These are phyloP conservation scores for Diglossa cyanea DNA, from an alignment of 2,797 vertebrate species.

Conservation along the genomic window DNA sequence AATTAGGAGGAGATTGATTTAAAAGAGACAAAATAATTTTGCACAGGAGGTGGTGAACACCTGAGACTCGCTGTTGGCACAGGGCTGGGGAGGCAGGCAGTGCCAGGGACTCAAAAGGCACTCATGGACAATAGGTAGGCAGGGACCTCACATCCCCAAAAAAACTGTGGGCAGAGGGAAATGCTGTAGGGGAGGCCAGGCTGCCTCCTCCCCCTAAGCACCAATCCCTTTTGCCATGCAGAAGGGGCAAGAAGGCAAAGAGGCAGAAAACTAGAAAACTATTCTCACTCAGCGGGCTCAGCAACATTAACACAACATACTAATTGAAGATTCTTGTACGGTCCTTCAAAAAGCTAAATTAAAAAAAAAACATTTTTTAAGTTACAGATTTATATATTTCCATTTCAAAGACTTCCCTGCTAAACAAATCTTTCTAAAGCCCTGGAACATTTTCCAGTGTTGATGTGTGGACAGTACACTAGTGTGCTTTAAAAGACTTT, in stretches of 20 bases:
- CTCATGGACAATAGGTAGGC: background rate
- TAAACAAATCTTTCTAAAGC: background rate
- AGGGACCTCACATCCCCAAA: background rate
- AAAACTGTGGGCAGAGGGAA: background rate
- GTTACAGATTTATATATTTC: background rate
- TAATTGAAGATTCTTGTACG: fast-evolving
- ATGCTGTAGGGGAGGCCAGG: background rate
- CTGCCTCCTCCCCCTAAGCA: background rate
- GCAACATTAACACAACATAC: background rate
- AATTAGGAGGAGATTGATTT: background rate
- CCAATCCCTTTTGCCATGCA: background rate
- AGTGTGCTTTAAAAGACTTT: background rate
- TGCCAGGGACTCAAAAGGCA: background rate
- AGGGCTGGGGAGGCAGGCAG: background rate
- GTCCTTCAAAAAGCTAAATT: background rate
- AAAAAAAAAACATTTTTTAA: background rate
- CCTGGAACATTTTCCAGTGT: background rate
- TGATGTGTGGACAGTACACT: background rate
- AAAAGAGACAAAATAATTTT: background rate
- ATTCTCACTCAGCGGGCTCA: background rate
- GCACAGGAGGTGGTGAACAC: background rate
- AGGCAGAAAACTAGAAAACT: background rate
- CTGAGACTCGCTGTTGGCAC: background rate
- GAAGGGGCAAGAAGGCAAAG: background rate
- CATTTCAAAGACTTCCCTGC: background rate